Base-by-base conservation (phyloP, 2,797 vertebrate species). In the Ceryle rudis region DNA sequence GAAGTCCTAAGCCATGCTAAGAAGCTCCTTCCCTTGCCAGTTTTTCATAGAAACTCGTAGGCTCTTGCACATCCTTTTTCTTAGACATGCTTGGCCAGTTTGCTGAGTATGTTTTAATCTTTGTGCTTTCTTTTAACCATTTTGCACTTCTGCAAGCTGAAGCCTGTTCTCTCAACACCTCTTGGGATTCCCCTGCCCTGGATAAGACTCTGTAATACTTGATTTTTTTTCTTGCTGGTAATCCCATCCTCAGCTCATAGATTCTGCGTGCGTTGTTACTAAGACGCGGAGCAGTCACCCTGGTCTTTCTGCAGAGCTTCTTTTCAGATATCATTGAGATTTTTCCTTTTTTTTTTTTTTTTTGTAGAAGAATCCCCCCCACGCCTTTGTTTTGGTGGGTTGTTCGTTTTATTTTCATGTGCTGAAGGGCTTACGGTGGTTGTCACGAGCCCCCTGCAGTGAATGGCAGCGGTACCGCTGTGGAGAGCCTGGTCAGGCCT, bases 111-210 rank as follows among this genome's bases (percentile, higher is more conserved):
- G 44, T 52, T 87, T 81, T 81, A 21, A 31, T 93, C 49, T 91
- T 67, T 2, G 2, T n/a, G 65, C 70, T 64, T 90, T 71, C 87
- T 81, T 33, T 49, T 88, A 69, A 75, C 47, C 33, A 9, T 84
- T 80, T 72, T 87, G 55, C 49, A 29, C 61, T 69, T 49, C 44
- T 42, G 39, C 75, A 5, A 77, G 83, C 49, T 58, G 71, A 29
- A 88, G 55, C 75, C 31, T 88, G 84, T 88, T 91, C 80, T 52
- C 29, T 14, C 46, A 33, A 4, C 69, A 69, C 28, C 65, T 64
- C n/a, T 44, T 37, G 75, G 87, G 87, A 85, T 88, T 88, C 75
- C 88, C 71, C 80, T 55, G 44, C 55, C 70, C 66, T 49, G 26
- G 44, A 81, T 44, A 78, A 86, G 39, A 60, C 35, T 47, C 54